Conservation (phyloP, 1,140 invertebrate genomes). For the Parasteatoda tepidariorum region DNA sequence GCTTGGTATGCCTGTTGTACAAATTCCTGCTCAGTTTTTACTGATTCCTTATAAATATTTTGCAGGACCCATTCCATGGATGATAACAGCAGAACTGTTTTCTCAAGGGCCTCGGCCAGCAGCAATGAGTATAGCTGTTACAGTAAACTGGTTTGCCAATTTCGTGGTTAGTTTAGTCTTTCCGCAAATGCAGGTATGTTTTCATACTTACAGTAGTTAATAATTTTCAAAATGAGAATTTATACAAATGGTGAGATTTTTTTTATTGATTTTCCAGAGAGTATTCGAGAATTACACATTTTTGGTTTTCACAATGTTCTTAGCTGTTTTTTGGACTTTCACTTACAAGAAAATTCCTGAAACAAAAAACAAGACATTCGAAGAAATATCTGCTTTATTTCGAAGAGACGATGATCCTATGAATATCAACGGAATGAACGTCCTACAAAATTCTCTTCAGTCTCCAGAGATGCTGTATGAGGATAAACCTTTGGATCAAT, state of each 20-base stretch:
- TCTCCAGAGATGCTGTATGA: slow-evolving; percentile 43
- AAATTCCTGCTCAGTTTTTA: slow-evolving; percentile 52
- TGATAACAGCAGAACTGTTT: slow-evolving; percentile 98
- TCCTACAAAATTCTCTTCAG: slow-evolving; percentile 34
- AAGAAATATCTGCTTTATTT: slow-evolving; percentile 91
- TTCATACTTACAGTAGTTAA: slow-evolving; percentile 44
- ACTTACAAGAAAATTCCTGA: slow-evolving; percentile 98
- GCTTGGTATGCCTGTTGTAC: background rate
- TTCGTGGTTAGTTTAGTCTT: slow-evolving; percentile 96
- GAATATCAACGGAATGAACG: slow-evolving; percentile 49
- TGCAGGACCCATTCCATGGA: slow-evolving; percentile 93
- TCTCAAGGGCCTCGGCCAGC: slow-evolving; percentile 96
- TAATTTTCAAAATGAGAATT: background rate
- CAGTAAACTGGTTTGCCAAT: slow-evolving; percentile 98
- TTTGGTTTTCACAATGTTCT: slow-evolving; percentile 94
- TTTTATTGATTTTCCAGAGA: slow-evolving; percentile 74
- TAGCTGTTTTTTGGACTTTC: slow-evolving; percentile 96
- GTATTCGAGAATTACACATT: slow-evolving; percentile 94
- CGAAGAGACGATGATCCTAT: slow-evolving; percentile 42
- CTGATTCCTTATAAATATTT: slow-evolving; percentile 1
- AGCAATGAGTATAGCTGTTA: slow-evolving; percentile 96
- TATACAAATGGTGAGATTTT: background rate
- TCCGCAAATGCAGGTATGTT: slow-evolving; percentile 86
- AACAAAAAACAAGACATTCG: slow-evolving; percentile 98
- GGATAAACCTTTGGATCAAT: slow-evolving; percentile 45